phyloP scores from a whole-genome alignment of 1,140 invertebrate genomes.

The Ceratitis capitata region DNA sequence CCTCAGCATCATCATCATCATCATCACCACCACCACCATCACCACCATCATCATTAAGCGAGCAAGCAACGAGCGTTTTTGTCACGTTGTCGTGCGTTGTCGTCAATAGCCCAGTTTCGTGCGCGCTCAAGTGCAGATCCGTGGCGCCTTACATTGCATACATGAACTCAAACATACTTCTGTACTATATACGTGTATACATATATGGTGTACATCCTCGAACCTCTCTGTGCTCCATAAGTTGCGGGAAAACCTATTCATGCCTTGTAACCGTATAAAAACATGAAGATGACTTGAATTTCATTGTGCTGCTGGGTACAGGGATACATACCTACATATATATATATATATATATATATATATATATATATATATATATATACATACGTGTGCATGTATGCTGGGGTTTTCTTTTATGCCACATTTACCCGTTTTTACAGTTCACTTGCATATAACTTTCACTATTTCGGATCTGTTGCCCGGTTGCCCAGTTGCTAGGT shows the following conservation, averaged over 20 bases:
- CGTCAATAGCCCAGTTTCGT: neutral
- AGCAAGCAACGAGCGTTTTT: neutral
- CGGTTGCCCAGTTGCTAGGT: neutral
- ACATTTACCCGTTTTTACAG: neutral
- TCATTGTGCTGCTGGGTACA: too few species aligned
- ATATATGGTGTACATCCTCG: neutral
- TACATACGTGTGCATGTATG: neutral
- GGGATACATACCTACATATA: neutral
- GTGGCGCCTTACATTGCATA: neutral
- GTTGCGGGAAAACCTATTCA: neutral
- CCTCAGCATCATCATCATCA: neutral
- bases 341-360: neutral
- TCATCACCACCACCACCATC: too few species aligned
- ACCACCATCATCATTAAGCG: neutral
- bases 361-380: neutral
- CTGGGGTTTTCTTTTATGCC: neutral
- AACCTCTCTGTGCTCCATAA: neutral
- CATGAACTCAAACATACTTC: neutral
- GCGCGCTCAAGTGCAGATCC: constrained; percentile 4
- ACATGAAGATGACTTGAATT: neutral
- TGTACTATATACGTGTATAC: neutral
- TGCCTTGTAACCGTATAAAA: neutral
- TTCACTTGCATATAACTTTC: constrained; percentile 15
- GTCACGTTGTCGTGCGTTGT: neutral
- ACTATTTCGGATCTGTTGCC: neutral